phyloP scores from a whole-genome alignment of 2,797 vertebrate species.

The Taenioides sp. region DNA sequence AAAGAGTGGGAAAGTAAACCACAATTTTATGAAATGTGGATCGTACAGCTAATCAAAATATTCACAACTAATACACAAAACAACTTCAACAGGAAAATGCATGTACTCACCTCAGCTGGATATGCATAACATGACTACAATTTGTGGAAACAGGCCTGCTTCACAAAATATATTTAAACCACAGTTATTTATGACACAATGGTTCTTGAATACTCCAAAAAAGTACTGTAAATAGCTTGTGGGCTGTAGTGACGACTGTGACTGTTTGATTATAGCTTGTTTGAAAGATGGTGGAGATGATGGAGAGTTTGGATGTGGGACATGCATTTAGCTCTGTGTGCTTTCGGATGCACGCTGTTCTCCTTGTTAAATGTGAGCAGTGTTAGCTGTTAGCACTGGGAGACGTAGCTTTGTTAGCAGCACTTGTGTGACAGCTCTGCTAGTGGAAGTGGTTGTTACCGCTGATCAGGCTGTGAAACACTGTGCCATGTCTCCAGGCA shows the following conservation, averaged over 20 bases:
- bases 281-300: constrained; percentile 35
- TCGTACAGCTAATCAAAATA: too few relatives aligned
- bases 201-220: neutral
- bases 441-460: constrained; percentile 70
- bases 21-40: too few relatives aligned
- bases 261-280: constrained; percentile 2
- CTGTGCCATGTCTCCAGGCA: constrained; percentile 67
- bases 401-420: constrained; percentile 68
- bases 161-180: neutral
- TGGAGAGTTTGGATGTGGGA: constrained; percentile 44
- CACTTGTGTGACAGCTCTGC: constrained; percentile 64
- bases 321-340: constrained; percentile 51
- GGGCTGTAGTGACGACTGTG: constrained; percentile 3
- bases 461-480: constrained; percentile 70
- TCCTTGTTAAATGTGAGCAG: constrained; percentile 68
- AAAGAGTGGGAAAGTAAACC: too few relatives aligned
- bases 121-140: too few relatives aligned
- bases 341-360: constrained; percentile 53
- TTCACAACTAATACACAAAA: too few relatives aligned
- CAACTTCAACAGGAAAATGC: too few relatives aligned
- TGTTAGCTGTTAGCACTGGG: constrained; percentile 67
- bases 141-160: too few relatives aligned
- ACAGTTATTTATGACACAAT: neutral
- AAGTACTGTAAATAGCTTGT: neutral
- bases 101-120: too few relatives aligned